Evolutionary conservation across 2,888 invertebrate genomes (phyloP).

Genomic region (Ochropleura plecta): DNA sequence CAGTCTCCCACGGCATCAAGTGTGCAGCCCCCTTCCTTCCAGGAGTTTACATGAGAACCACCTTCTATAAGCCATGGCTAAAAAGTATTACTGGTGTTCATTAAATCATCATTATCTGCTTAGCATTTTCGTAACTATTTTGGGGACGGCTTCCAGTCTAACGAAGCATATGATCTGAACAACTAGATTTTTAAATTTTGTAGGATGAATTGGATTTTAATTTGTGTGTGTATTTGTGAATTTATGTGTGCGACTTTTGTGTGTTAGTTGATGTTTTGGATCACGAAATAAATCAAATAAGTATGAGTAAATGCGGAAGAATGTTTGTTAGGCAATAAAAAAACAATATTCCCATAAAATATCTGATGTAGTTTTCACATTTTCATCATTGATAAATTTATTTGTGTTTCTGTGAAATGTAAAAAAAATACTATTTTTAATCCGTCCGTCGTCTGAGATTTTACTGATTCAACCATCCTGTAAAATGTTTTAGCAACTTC

Average conservation of each 20-base stretch:
- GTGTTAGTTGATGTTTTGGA: constrained; percentile 19
- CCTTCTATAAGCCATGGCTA: constrained; percentile 97
- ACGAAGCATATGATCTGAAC: no score
- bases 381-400: background rate
- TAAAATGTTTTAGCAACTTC: background rate
- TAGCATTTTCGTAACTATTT: background rate
- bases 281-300: constrained; percentile 10
- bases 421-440: constrained; percentile 1
- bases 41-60: constrained; percentile 98
- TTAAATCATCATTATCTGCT: constrained; percentile 66
- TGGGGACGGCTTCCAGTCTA: background rate
- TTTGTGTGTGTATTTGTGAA: background rate
- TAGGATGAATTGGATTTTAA: background rate
- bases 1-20: constrained; percentile 98
- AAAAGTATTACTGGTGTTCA: constrained; percentile 95
- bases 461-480: background rate
- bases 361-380: background rate
- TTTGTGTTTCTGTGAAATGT: constrained; percentile 56
- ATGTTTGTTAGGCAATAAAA: background rate
- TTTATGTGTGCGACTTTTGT: constrained; percentile 11
- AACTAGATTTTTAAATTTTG: background rate
- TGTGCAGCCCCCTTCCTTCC: constrained; percentile 98
- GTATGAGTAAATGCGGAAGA: no score
- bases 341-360: background rate
- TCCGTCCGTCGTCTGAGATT: background rate